Evolutionary conservation across 2,888 invertebrate genomes (phyloP), one percentile per base, ranked within the genome.

Genomic region (Plebejus melissa): DNA sequence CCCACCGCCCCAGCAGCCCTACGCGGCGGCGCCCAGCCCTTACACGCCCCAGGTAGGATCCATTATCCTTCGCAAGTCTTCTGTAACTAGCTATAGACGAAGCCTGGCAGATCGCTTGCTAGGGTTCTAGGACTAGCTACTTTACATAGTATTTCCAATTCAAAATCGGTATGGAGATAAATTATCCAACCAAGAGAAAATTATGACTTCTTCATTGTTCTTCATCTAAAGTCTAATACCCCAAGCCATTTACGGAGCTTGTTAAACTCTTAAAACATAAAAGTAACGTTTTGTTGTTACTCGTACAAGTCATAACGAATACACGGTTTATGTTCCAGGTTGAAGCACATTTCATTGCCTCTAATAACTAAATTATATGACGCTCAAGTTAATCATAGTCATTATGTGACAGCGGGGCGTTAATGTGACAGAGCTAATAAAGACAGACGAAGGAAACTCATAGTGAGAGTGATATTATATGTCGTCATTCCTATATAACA

Each of bases 1-100:
- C 85, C 91, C 92, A 88, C 92, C 92, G 88, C 92, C 93, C 79
- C 92, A 91, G 84, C 92, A 91, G 85, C 86, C 87, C 74, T 91
- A 91, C 88, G 88, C 91, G 75, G 86, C 91, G 79, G 87, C 90
- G 76, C 90, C 90, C 22, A 92, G 89, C 83, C 90, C 91, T 46
- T 93, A 91, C 79, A 91, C 91, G 79, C 90, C 88, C 79, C 93
- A 92, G 89, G 93, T 93, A 85, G 46, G 46, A 46, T 46, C 9
- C 41, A 46, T 9, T 9, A 0, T 46, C 41, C 2, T 9, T 9
- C 41, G 41, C 9, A 46, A 46, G 41, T 46, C 41, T 46, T 46
- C 41, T 46, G 9, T 9, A 41, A 41, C 41, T 46, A 46, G 41
- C 41, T 9, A 46, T 46, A 46, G 22, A 22, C 22, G 22, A 22